A percentile compares a stretch with the other conserved stretches of the same genome.
Conservation (phyloP, 1,140 invertebrate species). For the Aplysia californica region DNA sequence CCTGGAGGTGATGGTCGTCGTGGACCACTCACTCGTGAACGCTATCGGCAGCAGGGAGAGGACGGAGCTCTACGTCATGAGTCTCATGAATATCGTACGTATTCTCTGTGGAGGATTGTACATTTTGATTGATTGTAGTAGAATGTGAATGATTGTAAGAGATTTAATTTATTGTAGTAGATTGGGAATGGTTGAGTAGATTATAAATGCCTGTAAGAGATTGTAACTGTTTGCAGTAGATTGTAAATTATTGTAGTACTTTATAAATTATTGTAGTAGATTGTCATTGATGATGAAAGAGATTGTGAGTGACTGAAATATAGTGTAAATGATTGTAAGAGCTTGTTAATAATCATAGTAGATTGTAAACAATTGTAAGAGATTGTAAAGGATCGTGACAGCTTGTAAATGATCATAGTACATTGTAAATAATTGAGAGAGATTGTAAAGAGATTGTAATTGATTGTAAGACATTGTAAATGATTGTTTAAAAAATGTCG, state of each 20-base stretch:
- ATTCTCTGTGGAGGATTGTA: neutral
- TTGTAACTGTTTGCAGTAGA: neutral
- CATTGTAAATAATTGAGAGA: too few species aligned
- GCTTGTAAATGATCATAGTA: too few species aligned
- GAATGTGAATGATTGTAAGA: too few species aligned
- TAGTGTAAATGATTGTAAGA: too few species aligned
- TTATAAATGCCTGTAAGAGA: neutral
- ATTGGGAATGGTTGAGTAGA: neutral
- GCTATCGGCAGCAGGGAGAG: slow-evolving; percentile 74
- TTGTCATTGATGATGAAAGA: too few species aligned
- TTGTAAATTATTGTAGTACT: neutral
- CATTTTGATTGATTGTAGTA: neutral
- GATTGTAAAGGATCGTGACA: too few species aligned
- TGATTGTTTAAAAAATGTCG: too few species aligned
- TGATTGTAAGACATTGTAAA: too few species aligned
- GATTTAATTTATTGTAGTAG: neutral
- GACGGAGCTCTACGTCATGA: slow-evolving; percentile 78
- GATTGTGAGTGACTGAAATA: too few species aligned
- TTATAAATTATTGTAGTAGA: neutral
- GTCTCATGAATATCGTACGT: slow-evolving; percentile 82
- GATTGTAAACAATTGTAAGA: too few species aligned
- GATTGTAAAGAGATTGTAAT: too few species aligned
- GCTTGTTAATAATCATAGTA: too few species aligned
- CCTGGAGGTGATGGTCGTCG: slow-evolving; percentile 77
- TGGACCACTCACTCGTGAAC: slow-evolving; percentile 77